Base-by-base conservation (phyloP, 23 tunicate genomes). In the Halocynthia aurantium region DNA sequence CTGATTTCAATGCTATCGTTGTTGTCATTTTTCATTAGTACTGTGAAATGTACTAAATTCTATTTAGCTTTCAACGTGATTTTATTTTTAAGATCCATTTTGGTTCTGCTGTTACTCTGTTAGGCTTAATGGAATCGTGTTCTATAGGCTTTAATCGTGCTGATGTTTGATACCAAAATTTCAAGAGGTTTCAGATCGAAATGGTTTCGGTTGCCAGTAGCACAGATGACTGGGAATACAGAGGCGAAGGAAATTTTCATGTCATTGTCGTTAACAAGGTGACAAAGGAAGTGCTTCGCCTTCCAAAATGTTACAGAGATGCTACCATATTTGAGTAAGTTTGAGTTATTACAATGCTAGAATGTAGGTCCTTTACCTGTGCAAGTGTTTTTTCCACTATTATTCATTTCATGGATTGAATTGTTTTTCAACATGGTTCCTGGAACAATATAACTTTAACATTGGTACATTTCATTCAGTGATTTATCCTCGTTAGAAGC, bases 171-270 rank as follows among this genome's bases (percentile, higher is more conserved):
- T 17, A 21, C 22, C 15, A 67, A 74, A 17, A 49, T 13, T 12
- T 54, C 13, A 52, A 8, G 31, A 74, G 78, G 19, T 54, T 74
- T 31, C 44, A 31, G 44, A 31, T 31, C 44, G 44, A 31, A 31
- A 31, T 31, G 44, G 44, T 31, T 31, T 31, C 44, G 86, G 86
- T 75, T 8, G 53, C 22, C 6, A 56, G 17, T 62, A 66, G 64
- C 67, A 69, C 64, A 7, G 21, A 55, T 40, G 88, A 86, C 10
- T 92, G 98, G 98, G 83, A 75, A 19, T 92, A 92, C 66, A 82
- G 79, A 83, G 98, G 92, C 22, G 98, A 92, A 80, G 98, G 98
- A 21, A 92, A 92, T 69, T 65, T 87, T 22, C 98, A 92, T 74
- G 67, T 92, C 68, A 90, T 92, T 22, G 82, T 92, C 10, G 62